phyloP scores from a whole-genome alignment of 2,888 invertebrate species.

The Lepidochrysops patricia region DNA sequence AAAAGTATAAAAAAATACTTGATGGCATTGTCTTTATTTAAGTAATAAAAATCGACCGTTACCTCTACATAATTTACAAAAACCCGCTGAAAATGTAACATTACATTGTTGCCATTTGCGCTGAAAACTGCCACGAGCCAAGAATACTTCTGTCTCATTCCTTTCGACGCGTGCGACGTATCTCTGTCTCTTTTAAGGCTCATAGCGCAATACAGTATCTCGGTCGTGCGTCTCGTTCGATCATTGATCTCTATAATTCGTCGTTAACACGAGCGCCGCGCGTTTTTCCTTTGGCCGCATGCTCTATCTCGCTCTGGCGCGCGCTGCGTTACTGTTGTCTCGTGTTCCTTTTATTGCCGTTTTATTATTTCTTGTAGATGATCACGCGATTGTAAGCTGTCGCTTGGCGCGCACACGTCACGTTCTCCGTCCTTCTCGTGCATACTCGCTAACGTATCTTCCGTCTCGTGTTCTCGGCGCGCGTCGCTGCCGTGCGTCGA shows the following conservation, averaged over 20 bases:
- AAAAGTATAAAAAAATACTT: neutral
- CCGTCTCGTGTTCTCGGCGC: slow-evolving; percentile 53
- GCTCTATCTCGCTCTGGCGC: slow-evolving; percentile 57
- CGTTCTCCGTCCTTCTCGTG: slow-evolving; percentile 38
- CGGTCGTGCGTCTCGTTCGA: slow-evolving; percentile 58
- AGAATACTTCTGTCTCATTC: slow-evolving; percentile 37
- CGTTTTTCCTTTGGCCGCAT: slow-evolving; percentile 57
- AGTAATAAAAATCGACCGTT: slow-evolving; percentile 23
- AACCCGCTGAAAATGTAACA: slow-evolving; percentile 30
- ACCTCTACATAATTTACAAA: slow-evolving; percentile 22
- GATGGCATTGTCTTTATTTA: neutral
- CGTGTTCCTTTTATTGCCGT: slow-evolving; percentile 73
- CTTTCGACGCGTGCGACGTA: slow-evolving; percentile 21
- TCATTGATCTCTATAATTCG: slow-evolving; percentile 73
- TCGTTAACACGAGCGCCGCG: slow-evolving; percentile 68
- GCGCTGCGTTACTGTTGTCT: slow-evolving; percentile 56
- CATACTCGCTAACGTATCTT: slow-evolving; percentile 24
- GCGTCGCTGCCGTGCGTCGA: slow-evolving; percentile 73
- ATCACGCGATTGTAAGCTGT: slow-evolving; percentile 74
- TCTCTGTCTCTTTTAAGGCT: slow-evolving; percentile 35
- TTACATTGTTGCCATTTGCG: slow-evolving; percentile 52
- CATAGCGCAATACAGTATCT: slow-evolving; percentile 30
- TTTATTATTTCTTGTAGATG: slow-evolving; percentile 75
- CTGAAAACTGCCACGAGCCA: slow-evolving; percentile 57
- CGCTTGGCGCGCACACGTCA: slow-evolving; percentile 73